These are phyloP conservation scores for Dissostichus mawsoni DNA, from an alignment of 2,113 vertebrate species.

Conservation along the genomic window DNA sequence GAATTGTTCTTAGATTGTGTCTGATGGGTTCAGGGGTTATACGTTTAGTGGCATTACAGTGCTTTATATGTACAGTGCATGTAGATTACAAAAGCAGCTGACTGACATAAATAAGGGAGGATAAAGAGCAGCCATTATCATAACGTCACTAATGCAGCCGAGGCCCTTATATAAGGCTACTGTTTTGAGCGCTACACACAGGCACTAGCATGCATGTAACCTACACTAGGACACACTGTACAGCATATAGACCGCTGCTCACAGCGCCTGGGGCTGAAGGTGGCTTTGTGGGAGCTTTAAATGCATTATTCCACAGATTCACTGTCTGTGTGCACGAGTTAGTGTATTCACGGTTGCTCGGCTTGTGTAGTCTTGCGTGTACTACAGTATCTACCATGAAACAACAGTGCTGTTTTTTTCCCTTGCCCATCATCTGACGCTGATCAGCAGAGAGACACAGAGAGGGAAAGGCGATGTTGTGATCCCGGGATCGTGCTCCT, in stretches of 20 bases:
- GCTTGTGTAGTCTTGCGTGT: conserved; percentile 33
- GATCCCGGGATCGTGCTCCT: conserved; percentile 61
- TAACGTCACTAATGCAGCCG: conserved; percentile 70
- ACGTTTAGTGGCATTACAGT: conserved; percentile 29
- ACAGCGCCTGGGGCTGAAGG: conserved; percentile 51
- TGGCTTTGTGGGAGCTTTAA: conserved; percentile 58
- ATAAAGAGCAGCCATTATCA: conserved; percentile 63
- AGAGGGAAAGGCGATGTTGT: conserved; percentile 43
- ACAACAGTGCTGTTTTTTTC: conserved; percentile 30
- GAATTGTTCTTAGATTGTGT: conserved; percentile 2
- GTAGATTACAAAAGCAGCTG: conserved; percentile 62
- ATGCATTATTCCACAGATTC: conserved; percentile 48
- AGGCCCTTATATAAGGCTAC: conserved; percentile 68
- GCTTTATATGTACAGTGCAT: conserved; percentile 39
- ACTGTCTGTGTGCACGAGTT: conserved; percentile 24
- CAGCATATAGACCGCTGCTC: conserved; percentile 44
- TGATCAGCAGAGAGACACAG: conserved; percentile 36
- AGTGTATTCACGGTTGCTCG: conserved; percentile 24
- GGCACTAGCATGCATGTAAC: conserved; percentile 50
- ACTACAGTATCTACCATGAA: conserved; percentile 3
- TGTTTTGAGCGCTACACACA: conserved; percentile 54
- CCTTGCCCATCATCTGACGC: conserved; percentile 43
- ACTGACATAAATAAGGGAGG: conserved; percentile 65
- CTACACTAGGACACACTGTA: conserved; percentile 57
- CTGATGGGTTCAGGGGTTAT: conserved; percentile 14